Conservation (phyloP, 2,797 vertebrate species). For the Hipposideros larvatus region DNA sequence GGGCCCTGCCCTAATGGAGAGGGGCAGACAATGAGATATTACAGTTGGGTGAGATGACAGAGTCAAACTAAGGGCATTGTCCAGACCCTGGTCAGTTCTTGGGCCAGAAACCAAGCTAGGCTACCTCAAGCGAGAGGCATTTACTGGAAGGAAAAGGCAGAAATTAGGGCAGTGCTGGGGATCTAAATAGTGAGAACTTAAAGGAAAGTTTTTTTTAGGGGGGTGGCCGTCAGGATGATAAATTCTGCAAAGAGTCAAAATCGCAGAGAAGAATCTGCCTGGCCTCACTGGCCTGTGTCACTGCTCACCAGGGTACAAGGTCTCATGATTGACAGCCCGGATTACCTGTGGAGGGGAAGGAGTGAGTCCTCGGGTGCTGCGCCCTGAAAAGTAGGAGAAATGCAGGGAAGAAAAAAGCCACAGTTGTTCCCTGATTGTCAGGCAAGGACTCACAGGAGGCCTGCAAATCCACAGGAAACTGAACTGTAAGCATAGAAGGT, state of each 20-base stretch:
- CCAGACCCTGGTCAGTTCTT: background rate
- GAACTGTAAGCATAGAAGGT: background rate
- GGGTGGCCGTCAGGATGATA: background rate
- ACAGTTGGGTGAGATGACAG: background rate
- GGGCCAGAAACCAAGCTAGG: background rate
- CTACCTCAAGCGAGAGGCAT: background rate
- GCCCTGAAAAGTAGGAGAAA: background rate
- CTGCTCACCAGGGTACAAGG: background rate
- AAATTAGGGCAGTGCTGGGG: background rate
- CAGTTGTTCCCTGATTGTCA: background rate
- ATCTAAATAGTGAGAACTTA: background rate
- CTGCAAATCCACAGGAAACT: fast-evolving
- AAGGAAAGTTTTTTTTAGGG: background rate
- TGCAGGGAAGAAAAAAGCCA: background rate
- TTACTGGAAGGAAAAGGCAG: background rate
- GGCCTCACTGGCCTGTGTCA: background rate
- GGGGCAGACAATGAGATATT: background rate
- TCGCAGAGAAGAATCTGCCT: background rate
- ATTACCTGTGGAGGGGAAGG: background rate
- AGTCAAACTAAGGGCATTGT: background rate
- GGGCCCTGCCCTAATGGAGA: background rate
- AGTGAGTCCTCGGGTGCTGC: background rate
- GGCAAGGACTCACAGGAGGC: background rate
- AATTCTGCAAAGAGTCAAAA: background rate
- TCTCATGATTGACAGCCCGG: background rate